Base-by-base conservation (phyloP, 2,113 vertebrate genomes). In the Spea multiplicata region DNA sequence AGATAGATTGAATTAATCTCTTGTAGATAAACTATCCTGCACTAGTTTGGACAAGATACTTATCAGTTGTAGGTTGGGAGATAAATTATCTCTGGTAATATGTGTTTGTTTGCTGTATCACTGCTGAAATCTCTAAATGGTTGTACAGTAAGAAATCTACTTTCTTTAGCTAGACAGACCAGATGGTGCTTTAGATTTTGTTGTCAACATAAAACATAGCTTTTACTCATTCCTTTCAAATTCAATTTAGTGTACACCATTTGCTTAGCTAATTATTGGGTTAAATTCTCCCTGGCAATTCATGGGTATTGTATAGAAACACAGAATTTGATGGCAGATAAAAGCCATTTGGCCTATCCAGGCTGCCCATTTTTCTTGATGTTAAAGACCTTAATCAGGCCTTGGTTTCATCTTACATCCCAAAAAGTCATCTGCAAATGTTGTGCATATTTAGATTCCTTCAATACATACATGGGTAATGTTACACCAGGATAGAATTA, bases 1-100 rank as follows among this genome's bases (percentile, higher is more conserved):
- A 81, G 80, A 76, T 67, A 81, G 74, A 75, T 71, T 76, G 73
- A 46, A 74, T 73, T 75, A 81, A 76, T 75, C 74, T 76, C 59
- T 71, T 14, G 57, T 53, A 74, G 78, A 80, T 80, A 80, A 74
- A 68, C 61, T 72, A 78, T 72, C 64, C 71, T 68, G 71, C 52
- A 47, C 6, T 44, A 30, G 67, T 82, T 72, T 7, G 75, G 48
- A 17, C 62, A 81, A 85, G 76, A 86, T 77, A 45, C 64, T 73
- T 77, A 62, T 76, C 75, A 74, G 55, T 65, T 73, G 64, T 50
- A 69, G 66, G 70, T 73, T 30, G 47, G 57, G 44, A 48, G 78
- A 80, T 80, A 80, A 75, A 75, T 76, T 75, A 82, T 78, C 30
- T 53, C 49, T 62, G 53, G 45, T 14, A 68, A 64, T 78, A 0